phyloP scores from a whole-genome alignment of 2,888 invertebrate genomes.

The Drosophila niveifrons region DNA sequence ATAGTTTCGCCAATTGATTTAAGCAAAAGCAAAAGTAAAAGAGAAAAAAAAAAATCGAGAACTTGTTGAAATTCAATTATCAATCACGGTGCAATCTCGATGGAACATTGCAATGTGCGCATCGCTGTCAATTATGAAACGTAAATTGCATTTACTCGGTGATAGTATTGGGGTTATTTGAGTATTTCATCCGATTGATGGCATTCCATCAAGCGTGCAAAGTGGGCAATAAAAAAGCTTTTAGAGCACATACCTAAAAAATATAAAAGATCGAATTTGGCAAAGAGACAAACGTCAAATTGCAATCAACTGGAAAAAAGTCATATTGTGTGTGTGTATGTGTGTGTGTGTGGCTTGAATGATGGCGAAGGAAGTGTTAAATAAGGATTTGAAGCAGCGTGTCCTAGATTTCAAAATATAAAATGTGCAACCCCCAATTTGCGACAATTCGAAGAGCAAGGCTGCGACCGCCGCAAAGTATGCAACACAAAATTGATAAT shows the following conservation, averaged over 20 bases:
- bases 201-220: conserved; percentile 54
- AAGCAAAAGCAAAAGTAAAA: conserved; percentile 1
- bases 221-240: conserved; percentile 67
- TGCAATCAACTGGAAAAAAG: conserved; percentile 38
- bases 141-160: conserved; percentile 69
- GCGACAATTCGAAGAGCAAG: neutral
- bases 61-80: conserved; percentile 50
- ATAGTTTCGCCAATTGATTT: conserved; percentile 15
- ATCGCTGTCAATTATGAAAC: conserved; percentile 64
- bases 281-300: conserved; percentile 16
- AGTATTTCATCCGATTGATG: conserved; percentile 52
- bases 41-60: neutral
- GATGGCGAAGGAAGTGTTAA: conserved; percentile 3
- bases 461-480: conserved; percentile 62
- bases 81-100: conserved; percentile 18
- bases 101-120: conserved; percentile 37
- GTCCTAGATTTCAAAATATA: conserved; percentile 58
- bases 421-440: neutral
- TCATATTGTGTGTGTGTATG: neutral
- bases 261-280: neutral
- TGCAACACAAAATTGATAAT: conserved; percentile 63
- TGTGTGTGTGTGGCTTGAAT: neutral
- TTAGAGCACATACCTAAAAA: conserved; percentile 38
- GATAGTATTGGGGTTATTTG: conserved; percentile 42
- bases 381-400: conserved; percentile 43